Evolutionary conservation across 2,888 invertebrate genomes (phyloP), one percentile per base, ranked within the genome.

Genomic region (Drosophila rellima): DNA sequence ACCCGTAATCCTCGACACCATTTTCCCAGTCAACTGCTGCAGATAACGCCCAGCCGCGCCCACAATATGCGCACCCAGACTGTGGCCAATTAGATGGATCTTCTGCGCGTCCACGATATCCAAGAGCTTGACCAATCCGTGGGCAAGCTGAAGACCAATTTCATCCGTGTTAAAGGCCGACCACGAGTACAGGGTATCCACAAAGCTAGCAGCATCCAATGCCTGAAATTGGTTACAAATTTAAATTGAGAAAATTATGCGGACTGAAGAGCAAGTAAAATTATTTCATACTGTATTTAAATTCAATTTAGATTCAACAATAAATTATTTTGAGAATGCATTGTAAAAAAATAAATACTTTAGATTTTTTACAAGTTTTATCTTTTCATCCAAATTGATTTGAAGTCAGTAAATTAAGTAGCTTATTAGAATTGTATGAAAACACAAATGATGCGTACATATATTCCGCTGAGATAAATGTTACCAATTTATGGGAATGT

Each of bases 21-120:
- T 42, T 48, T 89, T 76, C 4, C 82, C 85, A 2, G 92, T 91
- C 20, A 80, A 18, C 0, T 74, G 59, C 3, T 76, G 80, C 47
- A 92, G 82, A 39, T 88, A 70, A 26, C 92, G 90, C 1, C 90
- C 93, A 8, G 92, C 92, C 1, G 90, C 55, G 2, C 93, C 92
- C 42, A 90, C 81, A 60, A 93, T 92, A 33, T 93, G 93, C 0
- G 93, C 92, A 5, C 92, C 92, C 70, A 93, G 72, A 62, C 92
- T 92, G 39, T 93, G 92, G 1, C 92, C 92, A 63, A 92, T 92
- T 29, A 92, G 70, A 71, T 92, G 92, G n/a, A 92, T 90, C 31
- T 90, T 89, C 1, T 89, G 70, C 10, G 88, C 48, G 0, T 88
- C 85, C 10, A 91, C 82, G 40, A 88, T 62, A 29, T 91, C 79